These are phyloP conservation scores for Tenthredo amoena DNA, from an alignment of 2,888 invertebrate species.

Conservation along the genomic window DNA sequence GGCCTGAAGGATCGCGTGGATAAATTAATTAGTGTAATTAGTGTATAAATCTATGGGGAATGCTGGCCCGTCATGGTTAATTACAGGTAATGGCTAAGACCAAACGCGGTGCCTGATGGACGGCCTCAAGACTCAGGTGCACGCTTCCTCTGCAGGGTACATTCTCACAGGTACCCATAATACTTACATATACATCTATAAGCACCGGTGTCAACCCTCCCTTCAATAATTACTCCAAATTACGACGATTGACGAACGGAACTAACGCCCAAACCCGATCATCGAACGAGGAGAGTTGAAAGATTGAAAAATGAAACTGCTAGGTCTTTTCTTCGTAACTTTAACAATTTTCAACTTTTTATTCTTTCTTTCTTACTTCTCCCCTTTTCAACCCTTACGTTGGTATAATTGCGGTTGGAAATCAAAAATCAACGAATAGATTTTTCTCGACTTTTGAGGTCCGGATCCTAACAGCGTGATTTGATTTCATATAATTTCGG, in stretches of 20 bases:
- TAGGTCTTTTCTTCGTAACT: neutral
- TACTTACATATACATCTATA: neutral
- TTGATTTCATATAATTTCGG: neutral
- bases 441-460: too few relatives aligned
- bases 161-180: neutral
- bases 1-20: conserved; percentile 60
- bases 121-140: conserved; percentile 49
- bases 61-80: conserved; percentile 64
- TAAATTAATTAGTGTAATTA: conserved; percentile 69
- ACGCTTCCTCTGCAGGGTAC: neutral
- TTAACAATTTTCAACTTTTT: neutral
- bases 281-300: neutral
- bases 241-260: neutral
- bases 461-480: too few relatives aligned
- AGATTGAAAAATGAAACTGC: neutral
- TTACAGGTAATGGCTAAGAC: conserved; percentile 62
- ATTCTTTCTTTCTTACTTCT: neutral
- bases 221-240: neutral
- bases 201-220: neutral
- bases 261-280: neutral
- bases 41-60: conserved; percentile 67
- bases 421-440: neutral
- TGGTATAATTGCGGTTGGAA: neutral
- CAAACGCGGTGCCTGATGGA: conserved; percentile 57
- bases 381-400: neutral